Evolutionary conservation across 1,140 invertebrate species (phyloP), one percentile per base, ranked within the genome.

Genomic region (Meteorus sp.): DNA sequence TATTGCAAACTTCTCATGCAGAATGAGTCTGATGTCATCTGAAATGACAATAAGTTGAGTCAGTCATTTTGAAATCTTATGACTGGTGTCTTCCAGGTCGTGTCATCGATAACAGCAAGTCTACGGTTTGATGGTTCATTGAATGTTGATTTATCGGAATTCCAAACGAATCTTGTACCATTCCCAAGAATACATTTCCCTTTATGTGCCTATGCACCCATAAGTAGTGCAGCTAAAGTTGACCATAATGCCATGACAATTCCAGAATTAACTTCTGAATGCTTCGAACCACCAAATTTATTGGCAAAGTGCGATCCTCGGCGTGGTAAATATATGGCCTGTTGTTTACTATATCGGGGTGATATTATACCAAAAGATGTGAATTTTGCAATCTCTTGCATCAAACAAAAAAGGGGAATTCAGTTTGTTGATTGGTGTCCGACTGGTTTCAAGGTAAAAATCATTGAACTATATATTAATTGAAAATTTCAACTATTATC

Each of bases 121-220:
- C 71, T 86, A 0, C 73, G 86, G 17, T 88, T 88, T 74, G 86
- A 90, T 67, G 89, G 89, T 37, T 86, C 88, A 3, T 75, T 91
- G 8, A 92, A 89, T 65, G 83, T 83, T 15, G 86, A 88, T 71
- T 71, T 88, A 77, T 15, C 45, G 2, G 86, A 88, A 65, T 87
- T 88, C 73, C 85, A 83, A 65, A 84, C 83, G 1, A 70, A 71
- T 47, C 57, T 72, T 20, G 70, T 71, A 13, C 83, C 82, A 0
- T 73, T 61, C 37, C 68, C 70, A 1, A 55, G 85, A 22, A 63
- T 73, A 27, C 72, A 71, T 50, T 74, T 72, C 80, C 84, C 84
- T 1, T 53, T 85, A 64, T 73, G n/a, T 78, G 76, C 23, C 3
- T 88, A 87, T 63, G 83, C 86, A 13, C 87, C 87, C 2, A 80